Evolutionary conservation across 2,888 invertebrate species (phyloP), one percentile per base, ranked within the genome.

Genomic region (Lochmaea crataegi): DNA sequence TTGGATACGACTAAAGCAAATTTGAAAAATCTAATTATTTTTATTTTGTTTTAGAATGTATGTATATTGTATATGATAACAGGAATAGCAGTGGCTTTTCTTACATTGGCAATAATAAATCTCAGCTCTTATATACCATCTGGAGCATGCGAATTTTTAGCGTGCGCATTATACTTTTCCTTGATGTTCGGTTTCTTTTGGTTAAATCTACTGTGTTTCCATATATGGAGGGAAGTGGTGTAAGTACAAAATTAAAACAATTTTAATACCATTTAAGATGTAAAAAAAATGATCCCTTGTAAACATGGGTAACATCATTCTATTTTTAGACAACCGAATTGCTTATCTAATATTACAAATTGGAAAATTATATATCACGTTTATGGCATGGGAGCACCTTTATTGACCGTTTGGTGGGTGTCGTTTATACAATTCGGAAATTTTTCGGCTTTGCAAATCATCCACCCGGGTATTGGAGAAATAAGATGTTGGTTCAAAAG

Each of bases 161-260:
- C 82, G 1, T 84, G 81, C 65, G 65, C 82, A 14, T 80, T 78
- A 53, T 85, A 85, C 71, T 78, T 82, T 76, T 89, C 90, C 85
- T 91, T 92, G 87, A 86, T 93, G 82, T 89, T 91, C 1, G 89
- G 91, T n/a, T 93, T 93, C 85, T 92, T 92, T 82, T 93, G 93
- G 93, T 87, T 93, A 85, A 92, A 92, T 81, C 88, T 92, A 7
- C 89, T 92, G 32, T 89, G 91, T 51, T 90, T 92, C 78, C 92
- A 93, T 82, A 89, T 93, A 68, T 93, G 91, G 88, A 89, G 90
- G 79, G 88, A 89, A 14, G 90, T 90, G 2, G 87, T 90, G 93
- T 93, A 87, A 91, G 92, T 89, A 80, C 42, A 16, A 64, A 64
- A 41, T 42, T 58, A 58, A 58, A 32, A 7, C 32, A 7, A 32